Evolutionary conservation across 1,140 invertebrate genomes (phyloP).

Genomic region (Ladona fulva): DNA sequence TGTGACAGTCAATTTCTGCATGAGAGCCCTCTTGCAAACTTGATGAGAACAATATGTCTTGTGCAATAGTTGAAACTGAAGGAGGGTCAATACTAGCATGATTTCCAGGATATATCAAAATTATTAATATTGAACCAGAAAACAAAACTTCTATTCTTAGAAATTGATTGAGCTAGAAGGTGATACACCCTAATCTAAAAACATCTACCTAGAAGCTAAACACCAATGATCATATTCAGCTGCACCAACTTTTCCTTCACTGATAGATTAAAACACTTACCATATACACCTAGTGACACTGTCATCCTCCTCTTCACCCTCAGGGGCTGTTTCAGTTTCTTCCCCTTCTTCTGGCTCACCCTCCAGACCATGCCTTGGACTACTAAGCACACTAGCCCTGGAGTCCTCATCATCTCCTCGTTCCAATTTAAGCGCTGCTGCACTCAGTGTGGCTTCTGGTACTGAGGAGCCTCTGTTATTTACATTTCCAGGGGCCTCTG

Average conservation of each 20-base stretch:
- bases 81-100: no score
- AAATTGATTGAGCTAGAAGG: no score
- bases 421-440: constrained; percentile 17
- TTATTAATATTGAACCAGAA: no score
- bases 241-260: no score
- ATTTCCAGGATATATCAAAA: no score
- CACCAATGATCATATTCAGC: neutral
- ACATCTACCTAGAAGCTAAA: neutral
- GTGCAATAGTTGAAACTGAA: no score
- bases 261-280: constrained; percentile 32
- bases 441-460: neutral
- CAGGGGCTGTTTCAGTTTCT: constrained; percentile 79
- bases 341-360: constrained; percentile 50
- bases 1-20: no score
- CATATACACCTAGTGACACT: constrained; percentile 86
- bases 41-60: no score
- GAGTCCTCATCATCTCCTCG: constrained; percentile 23
- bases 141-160: no score
- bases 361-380: constrained; percentile 14
- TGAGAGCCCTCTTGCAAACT: no score
- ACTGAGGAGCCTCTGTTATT: neutral
- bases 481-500: neutral
- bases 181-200: no score
- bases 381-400: constrained; percentile 20
- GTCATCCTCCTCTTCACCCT: constrained; percentile 75